These are phyloP conservation scores for Gallinago stenura DNA, from an alignment of 2,797 vertebrate genomes.

Conservation along the genomic window DNA sequence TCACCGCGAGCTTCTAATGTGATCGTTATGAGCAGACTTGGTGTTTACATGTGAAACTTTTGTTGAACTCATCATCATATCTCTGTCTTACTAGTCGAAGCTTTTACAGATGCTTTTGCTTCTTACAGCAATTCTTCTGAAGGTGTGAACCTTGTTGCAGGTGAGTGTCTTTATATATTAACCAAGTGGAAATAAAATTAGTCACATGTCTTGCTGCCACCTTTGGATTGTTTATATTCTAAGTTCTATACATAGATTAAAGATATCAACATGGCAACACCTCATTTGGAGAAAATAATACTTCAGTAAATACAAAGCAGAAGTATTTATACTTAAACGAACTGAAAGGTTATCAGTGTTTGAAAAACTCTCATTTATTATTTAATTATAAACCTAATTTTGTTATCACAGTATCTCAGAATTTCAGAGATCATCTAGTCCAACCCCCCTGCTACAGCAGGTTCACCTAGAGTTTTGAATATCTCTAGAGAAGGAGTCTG, in stretches of 20 bases:
- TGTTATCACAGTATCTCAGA: neutral
- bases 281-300: neutral
- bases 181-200: neutral
- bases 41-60: neutral
- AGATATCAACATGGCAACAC: neutral
- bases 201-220: neutral
- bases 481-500: too few relatives aligned
- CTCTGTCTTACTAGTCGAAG: neutral
- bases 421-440: too few relatives aligned
- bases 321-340: neutral
- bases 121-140: constrained; percentile 77
- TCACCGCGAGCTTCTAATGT: neutral
- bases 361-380: neutral
- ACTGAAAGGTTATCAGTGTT: neutral
- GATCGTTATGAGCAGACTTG: neutral
- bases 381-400: neutral
- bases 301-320: neutral
- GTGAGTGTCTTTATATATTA: constrained; percentile 56
- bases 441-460: too few relatives aligned
- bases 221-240: neutral
- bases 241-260: neutral
- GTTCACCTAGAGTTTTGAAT: too few relatives aligned
- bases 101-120: constrained; percentile 39
- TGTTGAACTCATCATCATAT: neutral
- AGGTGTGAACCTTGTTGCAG: constrained; percentile 69